Conservation (phyloP, 2,888 invertebrate genomes). For the Pandemis corylana region DNA sequence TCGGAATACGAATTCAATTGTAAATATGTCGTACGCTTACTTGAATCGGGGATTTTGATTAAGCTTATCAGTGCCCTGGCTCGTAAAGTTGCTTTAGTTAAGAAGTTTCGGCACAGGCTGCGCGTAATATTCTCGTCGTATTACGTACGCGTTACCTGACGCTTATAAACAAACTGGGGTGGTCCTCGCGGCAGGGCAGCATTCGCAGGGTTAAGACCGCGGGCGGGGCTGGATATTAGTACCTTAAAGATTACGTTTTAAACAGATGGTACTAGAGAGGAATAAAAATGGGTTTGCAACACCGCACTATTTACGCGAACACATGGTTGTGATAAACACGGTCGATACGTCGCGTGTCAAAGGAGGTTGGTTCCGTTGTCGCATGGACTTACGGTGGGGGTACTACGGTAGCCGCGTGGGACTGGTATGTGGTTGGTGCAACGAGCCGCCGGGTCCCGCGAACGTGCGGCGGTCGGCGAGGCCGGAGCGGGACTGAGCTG, state of each 20-base stretch:
- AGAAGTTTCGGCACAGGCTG: constrained; percentile 5
- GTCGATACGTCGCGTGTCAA: not conserved
- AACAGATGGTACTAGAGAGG: constrained; percentile 7
- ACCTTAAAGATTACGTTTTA: constrained; percentile 3
- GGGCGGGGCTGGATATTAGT: constrained; percentile 17
- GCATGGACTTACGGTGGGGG: constrained; percentile 72
- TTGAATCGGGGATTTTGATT: not conserved
- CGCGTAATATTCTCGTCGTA: not conserved
- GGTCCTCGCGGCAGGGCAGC: constrained; percentile 71
- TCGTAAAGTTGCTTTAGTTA: not conserved
- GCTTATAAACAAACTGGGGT: constrained; percentile 66
- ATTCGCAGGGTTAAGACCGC: constrained; percentile 28
- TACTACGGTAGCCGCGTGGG: constrained; percentile 27
- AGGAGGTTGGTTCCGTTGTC: constrained; percentile 15
- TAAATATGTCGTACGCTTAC: not conserved
- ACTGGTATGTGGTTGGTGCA: constrained; percentile 7
- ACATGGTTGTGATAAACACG: constrained; percentile 1
- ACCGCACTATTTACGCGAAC: constrained; percentile 50
- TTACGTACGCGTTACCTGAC: constrained; percentile 31
- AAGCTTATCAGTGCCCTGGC: not conserved
- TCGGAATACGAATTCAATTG: not conserved
- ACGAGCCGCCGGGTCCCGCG: constrained; percentile 47
- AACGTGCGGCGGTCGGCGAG: constrained; percentile 76
- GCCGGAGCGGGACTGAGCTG: constrained; percentile 81
- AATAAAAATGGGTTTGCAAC: not conserved